These are phyloP conservation scores for Calliphora vomitoria DNA, from an alignment of 2,888 invertebrate genomes.

Conservation along the genomic window DNA sequence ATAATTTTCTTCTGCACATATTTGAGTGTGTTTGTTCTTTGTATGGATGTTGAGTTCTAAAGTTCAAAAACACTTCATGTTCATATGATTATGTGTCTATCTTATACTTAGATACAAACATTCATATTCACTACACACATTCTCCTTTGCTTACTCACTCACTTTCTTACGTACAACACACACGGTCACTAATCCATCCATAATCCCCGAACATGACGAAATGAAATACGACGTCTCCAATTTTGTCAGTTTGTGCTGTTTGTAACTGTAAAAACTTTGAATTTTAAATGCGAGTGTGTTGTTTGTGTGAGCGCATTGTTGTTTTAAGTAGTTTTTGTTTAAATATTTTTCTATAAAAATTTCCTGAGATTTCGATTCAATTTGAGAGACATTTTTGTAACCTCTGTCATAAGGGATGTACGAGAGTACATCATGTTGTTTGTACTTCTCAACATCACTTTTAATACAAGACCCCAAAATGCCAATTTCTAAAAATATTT, in stretches of 20 bases:
- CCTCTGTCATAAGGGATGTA: slow-evolving; percentile 18
- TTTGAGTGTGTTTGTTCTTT: slow-evolving; percentile 6
- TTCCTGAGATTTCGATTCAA: slow-evolving; percentile 7
- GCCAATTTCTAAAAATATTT: not conserved
- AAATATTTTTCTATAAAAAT: slow-evolving; percentile 5
- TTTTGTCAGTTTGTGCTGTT: slow-evolving; percentile 50
- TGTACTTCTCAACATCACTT: slow-evolving; percentile 14
- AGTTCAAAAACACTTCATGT: slow-evolving; percentile 70
- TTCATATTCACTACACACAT: slow-evolving; percentile 34
- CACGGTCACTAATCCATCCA: slow-evolving; percentile 79
- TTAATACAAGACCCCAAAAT: not conserved
- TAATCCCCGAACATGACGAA: slow-evolving; percentile 84
- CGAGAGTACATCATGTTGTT: not conserved
- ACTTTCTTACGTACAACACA: slow-evolving; percentile 55
- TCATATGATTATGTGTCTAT: slow-evolving; percentile 62
- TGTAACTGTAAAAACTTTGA: slow-evolving; percentile 32
- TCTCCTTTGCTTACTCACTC: slow-evolving; percentile 44
- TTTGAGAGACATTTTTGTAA: not conserved
- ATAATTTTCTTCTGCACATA: not conserved
- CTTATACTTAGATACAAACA: slow-evolving; percentile 38
- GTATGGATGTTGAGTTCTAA: slow-evolving; percentile 49
- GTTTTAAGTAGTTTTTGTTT: not conserved
- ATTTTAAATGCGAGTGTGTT: slow-evolving; percentile 32
- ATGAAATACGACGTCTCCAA: slow-evolving; percentile 81
- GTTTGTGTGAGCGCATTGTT: not conserved